Evolutionary conservation across 2,797 vertebrate species (phyloP).

Genomic region (Gymnoscopelus braueri): DNA sequence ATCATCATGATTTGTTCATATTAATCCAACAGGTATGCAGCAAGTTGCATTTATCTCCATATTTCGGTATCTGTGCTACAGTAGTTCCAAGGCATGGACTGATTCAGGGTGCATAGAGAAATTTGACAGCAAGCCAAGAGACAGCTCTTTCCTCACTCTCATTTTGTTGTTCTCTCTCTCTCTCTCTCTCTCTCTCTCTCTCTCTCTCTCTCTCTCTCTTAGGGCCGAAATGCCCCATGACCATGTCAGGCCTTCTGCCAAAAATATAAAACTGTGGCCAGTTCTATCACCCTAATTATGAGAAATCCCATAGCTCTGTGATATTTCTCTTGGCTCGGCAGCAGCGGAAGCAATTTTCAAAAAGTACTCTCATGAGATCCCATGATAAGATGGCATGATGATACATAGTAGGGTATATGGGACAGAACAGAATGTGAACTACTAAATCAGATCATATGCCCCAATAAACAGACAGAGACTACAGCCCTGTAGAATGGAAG

Average conservation of each 20-base stretch:
- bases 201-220: too few relatives aligned
- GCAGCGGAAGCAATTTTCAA: conserved; percentile 3
- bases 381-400: conserved; percentile 1
- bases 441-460: conserved; percentile 61
- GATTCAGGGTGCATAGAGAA: background rate
- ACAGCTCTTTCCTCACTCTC: background rate
- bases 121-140: conserved; percentile 25
- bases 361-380: conserved; percentile 5
- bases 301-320: conserved; percentile 34
- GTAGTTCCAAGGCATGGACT: background rate
- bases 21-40: too few relatives aligned
- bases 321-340: conserved; percentile 16
- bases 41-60: too few relatives aligned
- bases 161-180: too few relatives aligned
- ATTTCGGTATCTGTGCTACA: background rate
- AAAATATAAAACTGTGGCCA: conserved; percentile 28
- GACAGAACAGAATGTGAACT: conserved; percentile 24
- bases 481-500: background rate
- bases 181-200: too few relatives aligned
- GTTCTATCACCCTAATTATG: conserved; percentile 25
- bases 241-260: conserved; percentile 36
- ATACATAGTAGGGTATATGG: background rate
- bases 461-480: conserved; percentile 54
- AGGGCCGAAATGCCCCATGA: conserved; percentile 41
- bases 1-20: too few relatives aligned